Percentiles rank a stretch among this genome's conserved stretches.
Evolutionary conservation across 1,140 invertebrate species (phyloP).

Genomic region (Monomorium pharaonis): DNA sequence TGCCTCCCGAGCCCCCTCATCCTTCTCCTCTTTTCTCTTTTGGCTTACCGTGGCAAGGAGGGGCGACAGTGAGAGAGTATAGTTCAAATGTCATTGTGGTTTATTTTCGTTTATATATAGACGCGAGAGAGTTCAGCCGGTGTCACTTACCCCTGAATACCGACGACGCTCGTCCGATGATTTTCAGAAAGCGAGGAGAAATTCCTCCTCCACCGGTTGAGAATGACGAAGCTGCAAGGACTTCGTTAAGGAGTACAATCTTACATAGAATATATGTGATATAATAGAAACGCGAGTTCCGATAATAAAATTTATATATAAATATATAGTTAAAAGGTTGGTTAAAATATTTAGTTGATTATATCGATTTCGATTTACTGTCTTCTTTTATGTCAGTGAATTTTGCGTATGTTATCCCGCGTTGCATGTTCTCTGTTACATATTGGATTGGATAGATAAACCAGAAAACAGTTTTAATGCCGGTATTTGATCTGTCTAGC

Average conservation of each 20-base stretch:
- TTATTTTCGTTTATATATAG: slow-evolving; percentile 85
- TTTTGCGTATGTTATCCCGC: not conserved
- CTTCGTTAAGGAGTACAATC: not conserved
- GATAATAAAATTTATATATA: not conserved
- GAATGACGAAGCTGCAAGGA: not conserved
- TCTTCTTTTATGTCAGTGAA: not conserved
- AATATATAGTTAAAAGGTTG: not conserved
- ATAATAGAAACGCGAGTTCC: not conserved
- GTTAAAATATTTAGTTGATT: no score
- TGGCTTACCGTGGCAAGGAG: slow-evolving; percentile 38
- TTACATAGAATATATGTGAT: not conserved
- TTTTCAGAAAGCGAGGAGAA: slow-evolving; percentile 69
- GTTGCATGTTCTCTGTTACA: not conserved
- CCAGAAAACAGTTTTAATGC: slow-evolving; percentile 57
- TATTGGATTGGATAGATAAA: not conserved
- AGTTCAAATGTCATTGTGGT: slow-evolving; percentile 81
- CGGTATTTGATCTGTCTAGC: slow-evolving; percentile 61
- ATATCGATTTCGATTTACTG: not conserved
- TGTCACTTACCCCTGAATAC: slow-evolving; percentile 82
- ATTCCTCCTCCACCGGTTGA: not conserved
- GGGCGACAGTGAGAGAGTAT: slow-evolving; percentile 61
- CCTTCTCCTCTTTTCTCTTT: slow-evolving; percentile 70
- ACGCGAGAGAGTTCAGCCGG: slow-evolving; percentile 81
- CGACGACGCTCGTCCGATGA: slow-evolving; percentile 61
- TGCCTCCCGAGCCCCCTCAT: slow-evolving; percentile 57